These are phyloP conservation scores for Cyanocitta stelleri DNA, from an alignment of 2,113 vertebrate genomes.

Conservation along the genomic window DNA sequence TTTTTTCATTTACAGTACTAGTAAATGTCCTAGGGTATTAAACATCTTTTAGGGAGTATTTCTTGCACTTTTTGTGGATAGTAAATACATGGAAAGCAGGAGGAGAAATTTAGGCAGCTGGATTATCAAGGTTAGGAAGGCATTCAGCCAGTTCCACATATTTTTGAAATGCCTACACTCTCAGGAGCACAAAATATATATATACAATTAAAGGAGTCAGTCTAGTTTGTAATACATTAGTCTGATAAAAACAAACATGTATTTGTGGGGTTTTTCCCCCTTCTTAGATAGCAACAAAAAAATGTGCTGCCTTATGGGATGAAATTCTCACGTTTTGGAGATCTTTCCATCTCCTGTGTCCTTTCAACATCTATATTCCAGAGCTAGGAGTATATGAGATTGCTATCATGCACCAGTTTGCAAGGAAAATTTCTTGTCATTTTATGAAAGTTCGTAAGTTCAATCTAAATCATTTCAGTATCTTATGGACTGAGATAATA, in stretches of 20 bases:
- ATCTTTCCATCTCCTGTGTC: not conserved
- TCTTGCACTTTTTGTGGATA: not conserved
- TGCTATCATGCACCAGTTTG: not conserved
- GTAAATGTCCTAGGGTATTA: not conserved
- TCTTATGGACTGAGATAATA: not conserved
- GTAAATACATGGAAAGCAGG: not conserved
- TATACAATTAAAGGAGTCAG: not conserved
- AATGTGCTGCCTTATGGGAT: not conserved
- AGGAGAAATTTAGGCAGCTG: not conserved
- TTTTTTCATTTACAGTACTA: not conserved
- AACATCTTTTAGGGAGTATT: not conserved
- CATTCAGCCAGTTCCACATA: not conserved
- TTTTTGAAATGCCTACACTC: not conserved
- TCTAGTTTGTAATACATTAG: not conserved
- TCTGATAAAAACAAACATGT: not conserved
- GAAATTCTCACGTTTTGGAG: not conserved
- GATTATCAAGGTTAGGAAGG: not conserved
- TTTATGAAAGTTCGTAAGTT: not conserved
- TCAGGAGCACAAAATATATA: not conserved
- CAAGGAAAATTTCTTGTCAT: not conserved
- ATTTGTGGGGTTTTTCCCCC: not conserved
- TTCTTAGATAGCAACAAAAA: not conserved
- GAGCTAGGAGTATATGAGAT: not conserved
- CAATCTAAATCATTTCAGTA: not conserved
- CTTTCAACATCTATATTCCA: not conserved